Conservation (phyloP, 2,113 vertebrate genomes). For the Columba livia region DNA sequence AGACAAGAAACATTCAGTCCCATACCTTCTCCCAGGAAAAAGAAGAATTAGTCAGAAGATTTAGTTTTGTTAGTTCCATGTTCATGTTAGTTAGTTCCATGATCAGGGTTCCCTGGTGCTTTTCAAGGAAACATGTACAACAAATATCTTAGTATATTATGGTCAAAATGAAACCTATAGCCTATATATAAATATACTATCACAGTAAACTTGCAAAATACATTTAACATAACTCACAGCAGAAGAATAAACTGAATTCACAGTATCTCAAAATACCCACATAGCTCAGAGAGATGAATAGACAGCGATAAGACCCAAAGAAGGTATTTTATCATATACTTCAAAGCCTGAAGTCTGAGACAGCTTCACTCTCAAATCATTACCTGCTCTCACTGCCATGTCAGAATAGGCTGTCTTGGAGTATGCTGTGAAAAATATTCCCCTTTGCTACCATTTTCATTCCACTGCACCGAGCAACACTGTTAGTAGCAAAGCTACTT, state of each 20-base stretch:
- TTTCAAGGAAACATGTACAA: neutral
- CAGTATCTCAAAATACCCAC: neutral
- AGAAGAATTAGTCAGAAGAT: neutral
- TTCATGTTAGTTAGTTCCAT: neutral
- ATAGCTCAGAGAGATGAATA: neutral
- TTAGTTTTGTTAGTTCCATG: neutral
- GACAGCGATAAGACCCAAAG: neutral
- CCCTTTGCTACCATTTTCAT: constrained; percentile 7
- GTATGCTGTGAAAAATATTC: neutral
- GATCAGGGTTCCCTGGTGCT: neutral
- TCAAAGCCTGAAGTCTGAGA: neutral
- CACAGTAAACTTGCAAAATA: neutral
- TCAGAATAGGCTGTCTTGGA: neutral
- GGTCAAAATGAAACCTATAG: neutral
- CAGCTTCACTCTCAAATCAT: constrained; percentile 7
- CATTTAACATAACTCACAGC: neutral
- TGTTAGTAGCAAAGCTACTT: constrained; percentile 6
- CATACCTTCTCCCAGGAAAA: neutral
- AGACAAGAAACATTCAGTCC: neutral
- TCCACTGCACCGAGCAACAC: neutral
- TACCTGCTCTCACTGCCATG: neutral
- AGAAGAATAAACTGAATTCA: neutral
- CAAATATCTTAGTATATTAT: neutral
- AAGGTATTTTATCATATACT: neutral
- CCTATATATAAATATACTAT: neutral